A percentile compares a stretch with the other conserved stretches of the same genome.
Evolutionary conservation across 2,113 vertebrate genomes (phyloP).

Genomic region (Rhinogobius similis): DNA sequence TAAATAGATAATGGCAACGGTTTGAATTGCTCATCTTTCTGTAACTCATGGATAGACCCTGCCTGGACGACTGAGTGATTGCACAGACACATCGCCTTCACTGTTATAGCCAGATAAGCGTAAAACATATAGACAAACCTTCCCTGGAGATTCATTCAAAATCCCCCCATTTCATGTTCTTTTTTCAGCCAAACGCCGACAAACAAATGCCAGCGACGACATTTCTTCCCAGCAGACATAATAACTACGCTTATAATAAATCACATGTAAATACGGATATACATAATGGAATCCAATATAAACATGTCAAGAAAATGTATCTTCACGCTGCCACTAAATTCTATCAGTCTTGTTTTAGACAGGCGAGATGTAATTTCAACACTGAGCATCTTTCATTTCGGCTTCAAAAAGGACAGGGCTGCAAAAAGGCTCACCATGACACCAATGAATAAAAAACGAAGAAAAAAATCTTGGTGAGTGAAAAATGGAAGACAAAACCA

Average conservation of each 20-base stretch:
- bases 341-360: conserved; percentile 25
- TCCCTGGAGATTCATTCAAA: not conserved
- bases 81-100: not conserved
- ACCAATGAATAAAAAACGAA: conserved; percentile 25
- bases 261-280: conserved; percentile 4
- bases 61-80: no score
- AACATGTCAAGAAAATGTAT: conserved; percentile 30
- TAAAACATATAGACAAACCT: not conserved
- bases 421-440: conserved; percentile 13
- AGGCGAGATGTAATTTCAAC: conserved; percentile 35
- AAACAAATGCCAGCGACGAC: not conserved
- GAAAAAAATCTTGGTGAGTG: not conserved
- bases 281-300: conserved; percentile 33
- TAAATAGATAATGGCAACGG: no score
- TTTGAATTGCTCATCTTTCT: no score
- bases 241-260: conserved; percentile 27
- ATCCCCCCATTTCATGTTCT: not conserved
- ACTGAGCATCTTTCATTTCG: conserved; percentile 39
- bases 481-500: conserved; percentile 5
- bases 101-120: not conserved
- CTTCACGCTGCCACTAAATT: conserved; percentile 18
- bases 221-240: not conserved
- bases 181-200: not conserved
- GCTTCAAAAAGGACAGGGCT: conserved; percentile 12
- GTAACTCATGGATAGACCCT: no score